Conservation (phyloP, 2,888 invertebrate genomes). For the Hermodice carunculata region DNA sequence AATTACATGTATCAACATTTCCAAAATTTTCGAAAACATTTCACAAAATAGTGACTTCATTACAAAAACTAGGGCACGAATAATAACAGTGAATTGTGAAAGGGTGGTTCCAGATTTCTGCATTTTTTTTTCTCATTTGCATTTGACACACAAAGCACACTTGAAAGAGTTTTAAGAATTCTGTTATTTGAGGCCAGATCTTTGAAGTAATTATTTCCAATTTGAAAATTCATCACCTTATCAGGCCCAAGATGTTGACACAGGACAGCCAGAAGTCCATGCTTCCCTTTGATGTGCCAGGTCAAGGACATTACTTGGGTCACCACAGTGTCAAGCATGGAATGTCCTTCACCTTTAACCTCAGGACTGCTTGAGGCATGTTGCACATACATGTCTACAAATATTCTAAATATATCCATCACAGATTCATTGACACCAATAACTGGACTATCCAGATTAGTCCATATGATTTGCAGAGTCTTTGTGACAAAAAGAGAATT, state of each 20-base stretch:
- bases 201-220: not conserved
- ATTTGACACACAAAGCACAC: too few species aligned
- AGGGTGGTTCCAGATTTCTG: too few species aligned
- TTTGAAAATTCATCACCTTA: conserved; percentile 41
- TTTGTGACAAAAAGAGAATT: not conserved
- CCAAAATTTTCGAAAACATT: not conserved
- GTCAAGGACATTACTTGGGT: conserved; percentile 41
- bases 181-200: too few species aligned
- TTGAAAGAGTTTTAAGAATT: too few species aligned
- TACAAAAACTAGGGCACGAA: not conserved
- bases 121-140: too few species aligned
- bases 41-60: not conserved
- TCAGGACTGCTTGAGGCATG: not conserved
- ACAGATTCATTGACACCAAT: conserved; percentile 58
- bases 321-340: conserved; percentile 2
- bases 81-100: not conserved
- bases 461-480: conserved; percentile 51
- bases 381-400: conserved; percentile 33
- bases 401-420: conserved; percentile 43
- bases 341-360: not conserved
- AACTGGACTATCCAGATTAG: conserved; percentile 63
- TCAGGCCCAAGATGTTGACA: conserved; percentile 46
- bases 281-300: conserved; percentile 60
- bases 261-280: conserved; percentile 51
- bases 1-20: too few species aligned